Base-by-base conservation (phyloP, 1,140 invertebrate species). In the Drosophila lini region DNA sequence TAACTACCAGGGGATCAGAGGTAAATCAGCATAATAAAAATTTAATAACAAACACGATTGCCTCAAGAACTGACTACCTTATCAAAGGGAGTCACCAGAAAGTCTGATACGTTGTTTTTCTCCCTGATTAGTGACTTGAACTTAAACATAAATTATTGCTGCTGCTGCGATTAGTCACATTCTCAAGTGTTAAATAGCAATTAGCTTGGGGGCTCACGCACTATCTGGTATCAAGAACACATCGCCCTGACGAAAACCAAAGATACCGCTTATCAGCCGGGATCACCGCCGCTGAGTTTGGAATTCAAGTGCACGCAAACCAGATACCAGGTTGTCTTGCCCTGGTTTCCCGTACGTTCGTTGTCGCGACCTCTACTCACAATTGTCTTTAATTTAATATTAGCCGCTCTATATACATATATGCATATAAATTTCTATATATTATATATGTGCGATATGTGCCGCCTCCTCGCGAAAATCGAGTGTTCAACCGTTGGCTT, bases 311-410 rank as follows among this genome's bases (percentile, higher is more conserved):
- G 53, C 65, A 36, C 52, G 16, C 10, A 36, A 22, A 71, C 67
- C 53, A 71, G 38, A 73, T 71, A 73, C n/a, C 52, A 34, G 53
- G 36, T 62, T 69, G 70, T 70, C 60, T 69, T 74, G 31, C 55
- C 31, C 36, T 10, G 55, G 50, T 48, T 62, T 47, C 22, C 19
- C 62, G 71, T 13, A n/a, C 31, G 19, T 22, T 36, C 41, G 28
- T 67, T 63, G 62, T 60, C 28, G 52, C 60, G 80, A 82, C 83
- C 79, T 88, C 59, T 83, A 80, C 84, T 83, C 80, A 78, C 83
- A 88, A 88, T 88, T 88, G 84, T 83, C 69, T 89, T 83, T 74
- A 88, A 88, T 88, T 89, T 88, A 88, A 89, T 88, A 83, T 80
- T 53, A 50, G 42, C 73, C 42, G 55, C 32, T 40, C 74, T 79